Evolutionary conservation across 2,113 vertebrate genomes (phyloP).

Genomic region (Sturnus vulgaris): DNA sequence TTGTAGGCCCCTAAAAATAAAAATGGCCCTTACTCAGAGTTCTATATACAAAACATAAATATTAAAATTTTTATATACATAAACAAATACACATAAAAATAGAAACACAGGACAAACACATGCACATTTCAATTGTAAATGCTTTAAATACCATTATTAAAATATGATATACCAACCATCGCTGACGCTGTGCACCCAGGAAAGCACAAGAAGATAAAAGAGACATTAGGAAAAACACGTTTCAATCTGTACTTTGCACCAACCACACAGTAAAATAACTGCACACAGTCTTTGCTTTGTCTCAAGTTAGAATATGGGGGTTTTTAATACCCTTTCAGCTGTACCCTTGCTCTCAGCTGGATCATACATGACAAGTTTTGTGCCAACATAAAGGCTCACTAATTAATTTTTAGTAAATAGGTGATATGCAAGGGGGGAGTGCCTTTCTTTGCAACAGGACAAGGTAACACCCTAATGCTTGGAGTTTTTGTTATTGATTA

Average conservation of each 20-base stretch:
- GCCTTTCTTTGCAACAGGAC: neutral
- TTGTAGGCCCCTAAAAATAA: neutral
- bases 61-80: neutral
- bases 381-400: neutral
- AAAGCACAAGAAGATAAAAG: constrained; percentile 70
- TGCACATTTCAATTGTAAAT: neutral
- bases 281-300: neutral
- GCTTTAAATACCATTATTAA: constrained; percentile 54
- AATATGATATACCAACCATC: constrained; percentile 93
- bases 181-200: constrained; percentile 85
- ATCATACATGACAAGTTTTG: neutral
- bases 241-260: neutral
- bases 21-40: neutral
- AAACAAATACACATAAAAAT: neutral
- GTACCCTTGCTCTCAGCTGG: neutral
- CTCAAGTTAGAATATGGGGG: neutral
- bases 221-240: constrained; percentile 54
- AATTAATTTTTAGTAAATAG: neutral
- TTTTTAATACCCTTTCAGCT: neutral
- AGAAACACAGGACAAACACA: neutral
- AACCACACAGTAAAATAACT: neutral
- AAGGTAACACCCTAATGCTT: neutral
- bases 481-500: neutral
- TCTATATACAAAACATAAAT: neutral
- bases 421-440: neutral